Conservation (phyloP, 1,140 invertebrate genomes). For the Stegodyphus mimosarum region DNA sequence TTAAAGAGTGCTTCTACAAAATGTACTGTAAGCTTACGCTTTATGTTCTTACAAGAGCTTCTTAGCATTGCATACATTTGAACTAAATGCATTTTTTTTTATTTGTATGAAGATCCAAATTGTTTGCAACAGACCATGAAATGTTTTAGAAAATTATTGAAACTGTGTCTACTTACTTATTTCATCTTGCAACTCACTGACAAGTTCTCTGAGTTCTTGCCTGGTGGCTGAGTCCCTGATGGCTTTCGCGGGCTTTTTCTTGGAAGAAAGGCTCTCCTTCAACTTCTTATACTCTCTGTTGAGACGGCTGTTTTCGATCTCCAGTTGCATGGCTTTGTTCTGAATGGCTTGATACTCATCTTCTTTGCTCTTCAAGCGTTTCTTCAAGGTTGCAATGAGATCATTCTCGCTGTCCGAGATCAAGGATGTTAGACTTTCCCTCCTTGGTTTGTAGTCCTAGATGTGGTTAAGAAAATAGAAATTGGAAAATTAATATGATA, state of each 20-base stretch:
- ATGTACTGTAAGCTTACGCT: no score
- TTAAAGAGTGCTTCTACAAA: no score
- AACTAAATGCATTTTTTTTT: no score
- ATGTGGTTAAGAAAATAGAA: neutral
- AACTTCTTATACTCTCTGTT: constrained; percentile 69
- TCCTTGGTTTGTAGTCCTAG: constrained; percentile 20
- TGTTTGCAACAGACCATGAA: no score
- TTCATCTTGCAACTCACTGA: constrained; percentile 82
- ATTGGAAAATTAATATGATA: no score
- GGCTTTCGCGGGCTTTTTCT: constrained; percentile 76
- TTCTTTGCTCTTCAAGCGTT: constrained; percentile 72
- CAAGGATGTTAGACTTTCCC: constrained; percentile 67
- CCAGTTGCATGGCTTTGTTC: constrained; percentile 64
- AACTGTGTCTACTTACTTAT: constrained; percentile 72
- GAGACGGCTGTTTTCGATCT: constrained; percentile 69
- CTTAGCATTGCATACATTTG: no score
- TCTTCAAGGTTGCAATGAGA: constrained; percentile 65
- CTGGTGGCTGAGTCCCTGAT: constrained; percentile 78
- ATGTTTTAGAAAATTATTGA: no score
- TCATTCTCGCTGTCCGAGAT: constrained; percentile 61
- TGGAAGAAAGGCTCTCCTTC: constrained; percentile 70
- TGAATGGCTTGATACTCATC: constrained; percentile 66
- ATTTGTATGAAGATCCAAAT: no score
- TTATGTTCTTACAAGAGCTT: no score
- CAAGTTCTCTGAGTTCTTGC: constrained; percentile 79